Conservation (phyloP, 2,888 invertebrate species). For the Agriopis marginaria region DNA sequence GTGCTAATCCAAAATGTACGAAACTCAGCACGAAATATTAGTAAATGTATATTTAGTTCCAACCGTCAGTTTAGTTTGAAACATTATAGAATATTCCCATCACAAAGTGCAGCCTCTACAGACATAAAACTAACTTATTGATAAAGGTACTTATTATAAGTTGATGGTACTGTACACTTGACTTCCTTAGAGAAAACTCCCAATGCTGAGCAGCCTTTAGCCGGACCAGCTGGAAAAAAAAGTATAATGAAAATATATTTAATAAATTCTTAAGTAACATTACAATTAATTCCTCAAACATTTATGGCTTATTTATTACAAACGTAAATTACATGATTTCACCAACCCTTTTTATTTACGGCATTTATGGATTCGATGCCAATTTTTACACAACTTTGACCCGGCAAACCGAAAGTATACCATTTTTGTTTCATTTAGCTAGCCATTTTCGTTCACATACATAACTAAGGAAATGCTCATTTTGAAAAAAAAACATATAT, state of each 20-base stretch:
- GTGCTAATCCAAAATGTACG: slow-evolving; percentile 10
- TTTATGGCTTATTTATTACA: too few relatives aligned
- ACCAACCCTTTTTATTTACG: too few relatives aligned
- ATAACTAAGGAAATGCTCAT: too few relatives aligned
- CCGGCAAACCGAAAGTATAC: too few relatives aligned
- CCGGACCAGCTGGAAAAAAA: slow-evolving; percentile 49
- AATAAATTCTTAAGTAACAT: too few relatives aligned
- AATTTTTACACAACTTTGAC: too few relatives aligned
- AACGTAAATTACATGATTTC: too few relatives aligned
- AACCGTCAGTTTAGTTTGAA: slow-evolving; percentile 16
- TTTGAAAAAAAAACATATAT: too few relatives aligned
- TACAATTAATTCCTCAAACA: too few relatives aligned
- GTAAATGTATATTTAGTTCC: background rate
- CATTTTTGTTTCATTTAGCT: too few relatives aligned
- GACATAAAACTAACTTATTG: slow-evolving; percentile 34
- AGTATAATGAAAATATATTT: background rate
- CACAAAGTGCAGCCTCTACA: slow-evolving; percentile 37
- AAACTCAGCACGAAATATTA: slow-evolving; percentile 4
- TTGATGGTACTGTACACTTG: slow-evolving; percentile 40
- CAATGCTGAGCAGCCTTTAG: slow-evolving; percentile 40
- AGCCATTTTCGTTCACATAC: too few relatives aligned
- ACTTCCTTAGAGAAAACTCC: slow-evolving; percentile 42
- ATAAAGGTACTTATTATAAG: slow-evolving; percentile 33
- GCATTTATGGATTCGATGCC: too few relatives aligned
- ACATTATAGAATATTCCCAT: slow-evolving; percentile 33